These are phyloP conservation scores for Acipenser oxyrinchus DNA, from an alignment of 2,797 vertebrate species.

Conservation along the genomic window DNA sequence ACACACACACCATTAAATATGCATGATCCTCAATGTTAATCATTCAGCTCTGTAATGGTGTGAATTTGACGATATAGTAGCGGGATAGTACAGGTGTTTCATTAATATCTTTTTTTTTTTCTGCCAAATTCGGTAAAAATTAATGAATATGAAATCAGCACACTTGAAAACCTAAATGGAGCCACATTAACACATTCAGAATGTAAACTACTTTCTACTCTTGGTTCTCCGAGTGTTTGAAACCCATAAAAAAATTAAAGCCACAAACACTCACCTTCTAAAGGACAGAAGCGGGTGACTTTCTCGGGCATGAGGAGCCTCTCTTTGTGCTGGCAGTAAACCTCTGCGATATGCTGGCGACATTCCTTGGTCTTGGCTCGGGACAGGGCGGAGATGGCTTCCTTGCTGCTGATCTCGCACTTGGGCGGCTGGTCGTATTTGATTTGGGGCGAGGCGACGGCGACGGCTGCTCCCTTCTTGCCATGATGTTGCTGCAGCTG, in stretches of 20 bases:
- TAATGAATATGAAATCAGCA: too few relatives aligned
- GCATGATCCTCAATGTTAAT: constrained; percentile 13
- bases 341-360: constrained; percentile 80
- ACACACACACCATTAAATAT: constrained; percentile 12
- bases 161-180: too few relatives aligned
- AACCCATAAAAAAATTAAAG: neutral
- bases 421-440: constrained; percentile 72
- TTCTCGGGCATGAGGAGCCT: constrained; percentile 87
- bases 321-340: constrained; percentile 84
- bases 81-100: neutral
- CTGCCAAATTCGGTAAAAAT: too few relatives aligned
- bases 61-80: constrained; percentile 31
- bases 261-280: constrained; percentile 75
- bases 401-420: constrained; percentile 91
- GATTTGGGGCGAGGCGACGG: constrained; percentile 56
- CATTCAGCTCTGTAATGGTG: constrained; percentile 21
- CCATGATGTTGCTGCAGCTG: constrained; percentile 48
- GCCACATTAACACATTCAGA: too few relatives aligned
- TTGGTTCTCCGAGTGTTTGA: too few relatives aligned
- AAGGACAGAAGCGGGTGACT: constrained; percentile 80
- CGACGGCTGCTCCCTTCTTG: constrained; percentile 30
- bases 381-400: constrained; percentile 87
- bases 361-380: constrained; percentile 83
- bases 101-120: too few relatives aligned
- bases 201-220: too few relatives aligned